Evolutionary conservation across 2,888 invertebrate genomes (phyloP).

Genomic region (Drosophila limbata): DNA sequence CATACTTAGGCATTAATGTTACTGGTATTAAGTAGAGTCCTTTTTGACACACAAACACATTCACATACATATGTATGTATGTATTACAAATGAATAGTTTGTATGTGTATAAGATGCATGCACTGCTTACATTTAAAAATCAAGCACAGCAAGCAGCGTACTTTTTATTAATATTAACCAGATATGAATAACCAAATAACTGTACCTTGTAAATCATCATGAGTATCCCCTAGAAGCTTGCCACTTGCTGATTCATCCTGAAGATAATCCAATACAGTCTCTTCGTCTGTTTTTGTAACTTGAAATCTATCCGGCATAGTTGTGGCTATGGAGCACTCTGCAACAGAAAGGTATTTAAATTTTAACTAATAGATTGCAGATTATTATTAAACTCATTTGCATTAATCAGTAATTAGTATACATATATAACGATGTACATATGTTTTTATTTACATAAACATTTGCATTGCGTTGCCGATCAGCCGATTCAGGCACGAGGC

Average conservation of each 20-base stretch:
- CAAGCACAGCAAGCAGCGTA: background rate
- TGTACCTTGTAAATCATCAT: conserved; percentile 77
- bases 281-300: conserved; percentile 83
- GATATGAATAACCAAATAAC: background rate
- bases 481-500: background rate
- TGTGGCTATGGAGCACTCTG: conserved; percentile 45
- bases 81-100: background rate
- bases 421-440: background rate
- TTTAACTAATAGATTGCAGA: conserved; percentile 1
- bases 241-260: conserved; percentile 83
- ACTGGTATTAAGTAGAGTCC: conserved; percentile 6
- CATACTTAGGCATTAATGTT: conserved; percentile 13
- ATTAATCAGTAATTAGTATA: background rate
- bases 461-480: background rate
- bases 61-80: too few species aligned
- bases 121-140: conserved; percentile 2
- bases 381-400: background rate
- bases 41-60: background rate
- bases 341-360: conserved; percentile 8
- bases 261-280: conserved; percentile 76
- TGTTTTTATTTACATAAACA: background rate
- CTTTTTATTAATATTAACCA: background rate
- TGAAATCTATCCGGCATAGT: conserved; percentile 84
- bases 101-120: background rate
- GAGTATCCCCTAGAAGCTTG: conserved; percentile 78